Base-by-base conservation (phyloP, 2,797 vertebrate species). In the Sarcoramphus papa region DNA sequence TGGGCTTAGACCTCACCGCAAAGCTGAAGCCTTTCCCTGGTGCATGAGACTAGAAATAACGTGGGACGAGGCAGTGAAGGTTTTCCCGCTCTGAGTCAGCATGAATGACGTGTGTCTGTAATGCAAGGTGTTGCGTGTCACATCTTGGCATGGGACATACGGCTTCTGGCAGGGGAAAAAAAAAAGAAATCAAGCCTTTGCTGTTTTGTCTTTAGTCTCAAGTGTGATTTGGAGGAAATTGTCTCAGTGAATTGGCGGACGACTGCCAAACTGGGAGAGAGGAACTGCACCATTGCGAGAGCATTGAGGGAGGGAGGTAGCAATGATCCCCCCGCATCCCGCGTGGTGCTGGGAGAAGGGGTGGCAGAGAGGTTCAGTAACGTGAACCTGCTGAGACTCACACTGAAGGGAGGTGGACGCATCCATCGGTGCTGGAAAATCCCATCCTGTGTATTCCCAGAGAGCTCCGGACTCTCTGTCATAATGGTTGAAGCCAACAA, bases 201-300 rank as follows among this genome's bases (percentile, higher is more conserved):
- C 57, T 85, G 37, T 27, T 88, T 83, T 57, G 65, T 93, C 60
- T 90, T 92, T 24, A 85, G 48, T 74, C 85, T 78, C 64, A 18
- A 68, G 64, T 6, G 17, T 68, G 41, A 62, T 81, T 62, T 53
- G 65, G 53, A 84, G 73, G 57, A 86, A 94, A 47, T 9, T 16
- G 28, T 25, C 69, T 64, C 45, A 14, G 48, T 14, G 65, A 86
- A 37, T 47, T 47, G 82, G 40, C 60, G 70, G 76, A 64, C 2
- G 21, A 17, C 56, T 67, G 92, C n/a, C 25, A 41, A 68, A 41
- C 12, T 24, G 43, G 72, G 43, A 64, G 40, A 74, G 53, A 86
- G 54, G 47, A 15, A 7, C 70, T 4, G 27, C 40, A 16, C 7
- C 27, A 1, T 7, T 9, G 21, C 14, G 16, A 59, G 47, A 47